Evolutionary conservation across 2,113 vertebrate genomes (phyloP).

Genomic region (pig (Sus scrofa)): T2T-Sscrofa CM000814.6:117557001-117557500

Average conservation of each 20-base stretch:
- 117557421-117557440: background rate
- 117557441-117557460: background rate
- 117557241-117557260: background rate
- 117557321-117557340: background rate
- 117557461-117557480: background rate
- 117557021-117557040: constrained; percentile 45
- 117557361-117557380: background rate
- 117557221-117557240: constrained; percentile 26
- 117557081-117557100: constrained; percentile 23
- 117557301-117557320: background rate
- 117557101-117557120: constrained; percentile 5
- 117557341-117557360: constrained; percentile 15
- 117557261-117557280: constrained; percentile 17
- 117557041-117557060: constrained; percentile 50
- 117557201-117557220: constrained; percentile 33
- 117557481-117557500: constrained; percentile 18
- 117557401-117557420: background rate
- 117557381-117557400: constrained; percentile 31
- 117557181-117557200: constrained; percentile 13
- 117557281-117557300: background rate
- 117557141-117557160: constrained; percentile 26
- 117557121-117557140: background rate
- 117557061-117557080: constrained; percentile 23
- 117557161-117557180: constrained; percentile 9
- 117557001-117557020: constrained; percentile 30